Base-by-base conservation (phyloP, 2,797 vertebrate species). In the Sibirionetta formosa region DNA sequence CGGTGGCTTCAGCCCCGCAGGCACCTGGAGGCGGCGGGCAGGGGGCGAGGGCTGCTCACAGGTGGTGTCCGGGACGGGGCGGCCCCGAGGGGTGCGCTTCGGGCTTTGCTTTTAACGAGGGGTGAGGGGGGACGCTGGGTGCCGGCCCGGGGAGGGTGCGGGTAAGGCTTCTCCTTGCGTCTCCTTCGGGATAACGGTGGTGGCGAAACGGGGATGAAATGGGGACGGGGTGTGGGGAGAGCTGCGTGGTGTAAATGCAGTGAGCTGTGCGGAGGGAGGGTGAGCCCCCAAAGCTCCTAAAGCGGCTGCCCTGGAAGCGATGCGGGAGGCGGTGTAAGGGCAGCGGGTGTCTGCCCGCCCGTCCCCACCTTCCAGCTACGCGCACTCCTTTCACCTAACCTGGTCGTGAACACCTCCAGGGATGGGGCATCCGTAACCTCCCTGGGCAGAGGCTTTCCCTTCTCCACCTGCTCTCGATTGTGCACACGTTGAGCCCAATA, bases 381-480 rank as follows among this genome's bases (percentile, higher is more conserved):
- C 14, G 4, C 5, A 22, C 76, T 46, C 11, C 31, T 56, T 23
- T 24, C 23, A 50, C 13, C 48, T 50, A 50, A 50, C 48, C 48
- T 50, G 12, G 1, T 24, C 12, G 4, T 50, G 7, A 13, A 24
- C 48, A 24, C 48, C 23, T 24, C 48, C 23, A 50, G 48, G 23
- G 48, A 50, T 50, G 48, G 48, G 48, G 23, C 48, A 50, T 24
- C 48, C 48, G 46, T 48, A 48, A 48, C 46, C 48, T 50, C 48
- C 13, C 23, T 24, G 48, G 12, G 48, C 23, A 24, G 48, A 50
- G 48, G 23, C 1, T 50, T 50, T 53, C 8, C 48, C 35, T 12
- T 22, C 51, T 56, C 31, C 94, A 91, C 94, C 94, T 96, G 95
- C 82, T 89, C 58, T 44, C 5, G 17, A 0, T 3, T 26, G 26